Percentiles rank a stretch among this genome's conserved stretches.
Evolutionary conservation across 1,140 invertebrate genomes (phyloP).

Genomic region (Berghia stephanieae): DNA sequence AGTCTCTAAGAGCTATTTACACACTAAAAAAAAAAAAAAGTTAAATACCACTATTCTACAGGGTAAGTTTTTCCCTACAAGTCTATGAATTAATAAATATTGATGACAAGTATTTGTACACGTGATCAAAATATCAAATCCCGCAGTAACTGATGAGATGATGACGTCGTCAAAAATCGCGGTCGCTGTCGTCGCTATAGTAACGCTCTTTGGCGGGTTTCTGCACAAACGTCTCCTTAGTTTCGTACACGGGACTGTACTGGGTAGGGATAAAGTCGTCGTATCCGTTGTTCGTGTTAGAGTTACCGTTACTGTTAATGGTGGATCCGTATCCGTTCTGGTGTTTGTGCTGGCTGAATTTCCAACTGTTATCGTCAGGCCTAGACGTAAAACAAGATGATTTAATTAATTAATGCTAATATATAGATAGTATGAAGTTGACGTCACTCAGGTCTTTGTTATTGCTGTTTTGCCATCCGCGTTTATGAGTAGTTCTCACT

Average conservation of each 20-base stretch:
- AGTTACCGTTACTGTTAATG: constrained; percentile 1
- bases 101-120: background rate
- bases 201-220: constrained; percentile 49
- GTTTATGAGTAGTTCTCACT: too few relatives aligned
- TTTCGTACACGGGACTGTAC: constrained; percentile 57
- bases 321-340: background rate
- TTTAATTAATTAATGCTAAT: background rate
- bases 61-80: background rate
- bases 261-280: constrained; percentile 36
- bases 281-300: constrained; percentile 25
- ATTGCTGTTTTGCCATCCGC: too few relatives aligned
- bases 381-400: background rate
- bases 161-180: constrained; percentile 23
- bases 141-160: too few relatives aligned
- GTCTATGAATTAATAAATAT: background rate
- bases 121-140: too few relatives aligned
- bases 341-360: constrained; percentile 19
- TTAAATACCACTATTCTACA: background rate
- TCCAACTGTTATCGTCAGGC: constrained; percentile 26
- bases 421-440: too few relatives aligned
- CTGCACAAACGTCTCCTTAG: constrained; percentile 60
- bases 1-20: background rate
- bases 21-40: background rate
- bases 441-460: too few relatives aligned
- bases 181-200: constrained; percentile 50